These are phyloP conservation scores for Hemaris fuciformis DNA, from an alignment of 2,888 invertebrate species.

Conservation along the genomic window DNA sequence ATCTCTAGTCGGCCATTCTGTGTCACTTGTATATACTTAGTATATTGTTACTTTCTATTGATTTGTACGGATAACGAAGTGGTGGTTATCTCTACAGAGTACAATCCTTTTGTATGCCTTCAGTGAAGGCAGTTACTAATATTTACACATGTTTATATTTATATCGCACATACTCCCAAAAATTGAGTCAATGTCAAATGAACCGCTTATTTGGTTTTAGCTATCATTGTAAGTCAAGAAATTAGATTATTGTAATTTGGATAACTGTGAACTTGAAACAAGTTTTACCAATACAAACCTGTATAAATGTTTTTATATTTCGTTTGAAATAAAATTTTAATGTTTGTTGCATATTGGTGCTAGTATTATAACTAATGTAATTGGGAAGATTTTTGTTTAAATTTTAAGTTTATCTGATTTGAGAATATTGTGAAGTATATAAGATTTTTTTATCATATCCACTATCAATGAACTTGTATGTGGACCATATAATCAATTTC, in stretches of 20 bases:
- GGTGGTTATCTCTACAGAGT: constrained; percentile 66
- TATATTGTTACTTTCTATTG: constrained; percentile 49
- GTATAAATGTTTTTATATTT: background rate
- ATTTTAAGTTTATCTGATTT: background rate
- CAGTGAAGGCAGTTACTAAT: constrained; percentile 62
- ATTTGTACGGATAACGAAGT: constrained; percentile 64
- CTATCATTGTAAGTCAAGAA: background rate
- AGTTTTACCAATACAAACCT: background rate
- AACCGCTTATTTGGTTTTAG: background rate
- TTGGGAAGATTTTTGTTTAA: background rate
- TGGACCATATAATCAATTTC: background rate
- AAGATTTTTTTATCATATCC: background rate
- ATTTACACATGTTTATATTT: constrained; percentile 47
- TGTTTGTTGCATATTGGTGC: constrained; percentile 16
- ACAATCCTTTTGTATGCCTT: constrained; percentile 74
- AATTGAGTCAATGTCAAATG: constrained; percentile 60
- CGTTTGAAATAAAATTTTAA: background rate
- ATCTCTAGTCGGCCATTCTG: constrained; percentile 65
- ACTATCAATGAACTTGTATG: background rate
- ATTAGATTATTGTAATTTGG: background rate
- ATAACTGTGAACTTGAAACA: background rate
- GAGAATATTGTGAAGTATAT: background rate
- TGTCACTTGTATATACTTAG: constrained; percentile 51
- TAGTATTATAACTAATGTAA: background rate
- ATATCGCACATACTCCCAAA: constrained; percentile 69